Conservation (phyloP, 2,888 invertebrate genomes). For the Merodon equestris region DNA sequence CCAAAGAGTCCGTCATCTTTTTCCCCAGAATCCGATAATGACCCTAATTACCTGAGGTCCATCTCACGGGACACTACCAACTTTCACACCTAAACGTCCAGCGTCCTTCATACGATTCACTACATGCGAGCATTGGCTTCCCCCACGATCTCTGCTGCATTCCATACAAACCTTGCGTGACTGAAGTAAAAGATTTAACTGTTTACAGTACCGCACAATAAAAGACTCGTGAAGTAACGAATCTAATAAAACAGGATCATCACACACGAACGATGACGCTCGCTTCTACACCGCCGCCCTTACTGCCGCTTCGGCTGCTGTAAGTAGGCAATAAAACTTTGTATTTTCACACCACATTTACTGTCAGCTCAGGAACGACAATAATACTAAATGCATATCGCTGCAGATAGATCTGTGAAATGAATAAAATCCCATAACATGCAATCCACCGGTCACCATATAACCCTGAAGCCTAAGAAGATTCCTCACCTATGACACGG, state of each 20-base stretch:
- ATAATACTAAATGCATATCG: neutral
- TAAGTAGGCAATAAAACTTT: conserved; percentile 67
- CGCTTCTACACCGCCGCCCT: neutral
- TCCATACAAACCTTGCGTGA: conserved; percentile 38
- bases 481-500: conserved; percentile 51
- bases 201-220: conserved; percentile 44
- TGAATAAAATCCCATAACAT: conserved; percentile 48
- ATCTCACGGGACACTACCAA: conserved; percentile 35
- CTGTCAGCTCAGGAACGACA: conserved; percentile 4
- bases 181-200: conserved; percentile 37
- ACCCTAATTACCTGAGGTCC: conserved; percentile 42
- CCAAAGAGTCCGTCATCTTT: conserved; percentile 1
- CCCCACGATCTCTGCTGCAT: no score
- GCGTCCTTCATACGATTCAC: conserved; percentile 27
- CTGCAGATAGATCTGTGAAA: conserved; percentile 39
- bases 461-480: conserved; percentile 34
- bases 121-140: neutral
- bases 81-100: conserved; percentile 45
- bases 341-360: conserved; percentile 68
- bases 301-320: conserved; percentile 31
- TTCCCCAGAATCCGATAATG: conserved; percentile 35
- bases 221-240: conserved; percentile 25
- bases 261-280: no score
- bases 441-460: conserved; percentile 42
- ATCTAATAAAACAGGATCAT: conserved; percentile 66